Percentiles rank a stretch among this genome's conserved stretches.
phyloP scores from a whole-genome alignment of 2,888 invertebrate genomes.

The Lysandra bellargus region DNA sequence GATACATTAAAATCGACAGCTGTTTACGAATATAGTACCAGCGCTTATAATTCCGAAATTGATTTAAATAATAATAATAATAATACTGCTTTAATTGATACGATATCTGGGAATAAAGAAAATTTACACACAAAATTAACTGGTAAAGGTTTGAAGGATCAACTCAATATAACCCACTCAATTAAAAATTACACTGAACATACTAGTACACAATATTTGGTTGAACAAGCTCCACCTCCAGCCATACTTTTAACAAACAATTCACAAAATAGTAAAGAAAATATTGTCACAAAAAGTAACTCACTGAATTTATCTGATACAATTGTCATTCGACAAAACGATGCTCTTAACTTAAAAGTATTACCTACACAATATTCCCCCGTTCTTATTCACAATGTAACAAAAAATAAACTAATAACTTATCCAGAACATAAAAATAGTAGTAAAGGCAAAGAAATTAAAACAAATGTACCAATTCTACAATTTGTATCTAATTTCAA shows the following conservation, averaged over 20 bases:
- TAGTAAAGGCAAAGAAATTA: not conserved
- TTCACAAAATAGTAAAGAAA: not conserved
- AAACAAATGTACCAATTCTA: not conserved
- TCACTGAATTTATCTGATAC: not conserved
- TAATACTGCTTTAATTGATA: not conserved
- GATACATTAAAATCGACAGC: not conserved
- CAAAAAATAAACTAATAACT: not conserved
- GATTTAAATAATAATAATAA: not conserved
- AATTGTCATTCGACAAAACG: not conserved
- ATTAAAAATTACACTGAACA: not conserved
- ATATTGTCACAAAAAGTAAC: not conserved
- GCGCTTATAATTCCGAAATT: not conserved
- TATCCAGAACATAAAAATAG: not conserved
- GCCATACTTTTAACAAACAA: not conserved
- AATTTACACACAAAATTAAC: not conserved
- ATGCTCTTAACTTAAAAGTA: not conserved
- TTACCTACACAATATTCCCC: not conserved
- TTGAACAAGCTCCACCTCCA: not conserved
- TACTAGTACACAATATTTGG: not conserved
- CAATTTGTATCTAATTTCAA: not conserved
- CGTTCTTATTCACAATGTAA: not conserved
- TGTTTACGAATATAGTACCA: not conserved
- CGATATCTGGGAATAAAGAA: not conserved
- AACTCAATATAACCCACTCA: not conserved
- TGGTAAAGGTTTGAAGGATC: not conserved